Conservation (phyloP, 2,113 vertebrate species). For the Cygnus atratus region DNA sequence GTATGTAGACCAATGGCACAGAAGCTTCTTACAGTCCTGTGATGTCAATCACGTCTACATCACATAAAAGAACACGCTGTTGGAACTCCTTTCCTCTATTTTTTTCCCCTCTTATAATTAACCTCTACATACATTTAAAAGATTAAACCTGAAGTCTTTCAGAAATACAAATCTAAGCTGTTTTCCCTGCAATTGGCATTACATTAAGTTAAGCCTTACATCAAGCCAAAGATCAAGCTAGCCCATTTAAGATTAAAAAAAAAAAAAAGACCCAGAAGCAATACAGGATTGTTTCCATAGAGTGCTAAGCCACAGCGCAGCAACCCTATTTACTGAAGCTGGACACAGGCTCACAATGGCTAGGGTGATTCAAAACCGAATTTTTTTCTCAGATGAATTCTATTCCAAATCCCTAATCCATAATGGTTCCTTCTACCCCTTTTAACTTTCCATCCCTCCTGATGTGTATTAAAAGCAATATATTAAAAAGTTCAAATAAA, state of each 20-base stretch:
- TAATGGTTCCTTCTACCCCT: neutral
- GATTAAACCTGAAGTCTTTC: neutral
- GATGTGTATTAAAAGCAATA: too few species aligned
- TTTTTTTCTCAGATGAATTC: neutral
- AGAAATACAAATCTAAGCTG: neutral
- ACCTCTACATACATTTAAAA: neutral
- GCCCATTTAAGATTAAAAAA: neutral
- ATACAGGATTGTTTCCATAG: neutral
- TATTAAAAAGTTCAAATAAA: neutral
- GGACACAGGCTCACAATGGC: neutral
- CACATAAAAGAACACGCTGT: neutral
- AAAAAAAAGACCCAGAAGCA: neutral
- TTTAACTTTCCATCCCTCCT: neutral
- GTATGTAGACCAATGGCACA: neutral
- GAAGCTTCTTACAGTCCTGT: neutral
- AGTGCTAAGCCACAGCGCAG: neutral
- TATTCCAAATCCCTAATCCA: neutral
- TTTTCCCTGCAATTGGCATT: too few species aligned
- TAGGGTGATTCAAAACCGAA: neutral
- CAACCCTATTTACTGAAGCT: slow-evolving; percentile 27
- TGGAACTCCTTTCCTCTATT: too few species aligned
- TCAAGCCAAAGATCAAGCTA: slow-evolving; percentile 13
- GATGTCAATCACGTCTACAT: neutral
- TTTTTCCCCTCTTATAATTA: neutral
- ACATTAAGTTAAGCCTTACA: slow-evolving; percentile 7